phyloP scores from a whole-genome alignment of 2,797 vertebrate genomes.

The Notolabrus celidotus region DNA sequence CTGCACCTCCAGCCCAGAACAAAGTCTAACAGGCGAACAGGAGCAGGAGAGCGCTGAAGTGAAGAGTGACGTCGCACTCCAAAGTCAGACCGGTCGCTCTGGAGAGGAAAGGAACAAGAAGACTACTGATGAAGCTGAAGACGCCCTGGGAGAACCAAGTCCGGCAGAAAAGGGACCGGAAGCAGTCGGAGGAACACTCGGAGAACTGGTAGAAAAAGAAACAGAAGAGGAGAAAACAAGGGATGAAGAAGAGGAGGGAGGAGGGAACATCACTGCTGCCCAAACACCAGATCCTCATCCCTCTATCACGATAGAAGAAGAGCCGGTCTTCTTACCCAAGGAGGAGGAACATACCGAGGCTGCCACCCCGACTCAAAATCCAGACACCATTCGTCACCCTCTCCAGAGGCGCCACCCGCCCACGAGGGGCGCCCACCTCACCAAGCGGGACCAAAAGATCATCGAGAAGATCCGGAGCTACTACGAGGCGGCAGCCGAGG shows the following conservation, averaged over 20 bases:
- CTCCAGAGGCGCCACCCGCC: constrained; percentile 13
- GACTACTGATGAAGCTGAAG: background rate
- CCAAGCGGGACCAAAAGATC: constrained; percentile 83
- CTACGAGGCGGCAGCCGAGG: constrained; percentile 82
- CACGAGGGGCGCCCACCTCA: constrained; percentile 61
- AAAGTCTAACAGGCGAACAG: constrained; percentile 9
- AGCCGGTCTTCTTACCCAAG: background rate
- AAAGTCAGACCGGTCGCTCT: background rate
- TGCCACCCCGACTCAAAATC: background rate
- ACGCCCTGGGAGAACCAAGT: constrained; percentile 4
- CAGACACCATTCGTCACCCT: background rate
- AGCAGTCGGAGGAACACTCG: background rate
- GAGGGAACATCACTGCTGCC: no score
- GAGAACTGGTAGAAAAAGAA: constrained; percentile 5
- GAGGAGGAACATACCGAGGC: constrained; percentile 8
- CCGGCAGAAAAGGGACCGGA: constrained; percentile 4
- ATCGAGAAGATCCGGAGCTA: constrained; percentile 88
- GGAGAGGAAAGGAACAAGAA: constrained; percentile 1
- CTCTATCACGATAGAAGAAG: constrained; percentile 9
- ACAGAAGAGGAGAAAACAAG: constrained; percentile 1
- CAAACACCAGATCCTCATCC: constrained; percentile 15
- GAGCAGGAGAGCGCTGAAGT: constrained; percentile 30
- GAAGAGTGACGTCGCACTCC: background rate
- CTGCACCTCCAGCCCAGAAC: constrained; percentile 34
- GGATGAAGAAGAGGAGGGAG: background rate